Evolutionary conservation across 2,888 invertebrate species (phyloP), one percentile per base, ranked within the genome.

Genomic region (Cantharis flavilabris): DNA sequence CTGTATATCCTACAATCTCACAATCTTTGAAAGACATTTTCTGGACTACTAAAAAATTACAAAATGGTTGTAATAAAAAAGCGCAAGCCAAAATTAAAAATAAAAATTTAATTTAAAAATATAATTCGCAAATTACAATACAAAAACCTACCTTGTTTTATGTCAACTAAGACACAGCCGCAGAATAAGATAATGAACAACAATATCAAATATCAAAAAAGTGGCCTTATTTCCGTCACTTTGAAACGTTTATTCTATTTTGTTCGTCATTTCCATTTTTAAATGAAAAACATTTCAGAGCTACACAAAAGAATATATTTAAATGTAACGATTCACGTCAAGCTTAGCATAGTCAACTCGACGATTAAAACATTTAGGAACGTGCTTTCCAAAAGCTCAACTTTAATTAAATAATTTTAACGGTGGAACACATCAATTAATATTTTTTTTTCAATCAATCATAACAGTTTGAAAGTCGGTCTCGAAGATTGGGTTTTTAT

Each of bases 281-380:
- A 65, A 74, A 74, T 70, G 73, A 74, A 74, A 74, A 33, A 70
- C 64, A 64, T 74, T 73, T 70, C 74, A 74, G 20, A 63, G 11
- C 64, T 18, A 65, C 74, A 74, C 74, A 74, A 74, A 74, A 74
- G 74, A 70, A 70, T 70, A 74, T 74, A 74, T 74, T 74, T 74
- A 70, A 74, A 74, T 74, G 74, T 74, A 70, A 23, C 70, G 30
- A 28, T 73, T 33, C 62, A 49, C 69, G 73, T 73, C 73, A 69
- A 62, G 70, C 62, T 74, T 26, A 75, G 67, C 71, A 71, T 65
- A 71, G 75, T 74, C 71, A 72, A 74, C 73, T 78, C 78, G 71
- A 73, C 80, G 80, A 80, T 80, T 80, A 80, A 80, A 80, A 79
- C 79, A 78, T 80, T 78, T 76, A 18, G 73, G 63, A 76, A 76